Evolutionary conservation across 1,140 invertebrate genomes (phyloP).

Genomic region (Cotesia chilonis): DNA sequence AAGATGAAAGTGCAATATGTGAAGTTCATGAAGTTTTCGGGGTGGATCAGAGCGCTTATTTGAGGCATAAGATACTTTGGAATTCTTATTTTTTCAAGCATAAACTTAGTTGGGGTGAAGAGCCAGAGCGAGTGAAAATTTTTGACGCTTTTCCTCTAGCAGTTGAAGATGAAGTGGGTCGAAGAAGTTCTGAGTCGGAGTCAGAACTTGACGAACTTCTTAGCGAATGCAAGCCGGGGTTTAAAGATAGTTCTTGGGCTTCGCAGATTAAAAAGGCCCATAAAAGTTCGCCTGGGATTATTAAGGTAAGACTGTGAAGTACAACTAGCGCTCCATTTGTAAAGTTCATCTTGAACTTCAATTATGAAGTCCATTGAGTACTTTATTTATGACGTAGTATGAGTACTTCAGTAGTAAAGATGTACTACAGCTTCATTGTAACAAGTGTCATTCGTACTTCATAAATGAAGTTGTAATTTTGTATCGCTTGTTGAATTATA

Average conservation of each 20-base stretch:
- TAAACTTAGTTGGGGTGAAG: conserved; percentile 38
- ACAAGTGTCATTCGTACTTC: no score
- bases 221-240: conserved; percentile 50
- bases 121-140: conserved; percentile 49
- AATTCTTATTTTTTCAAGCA: conserved; percentile 53
- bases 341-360: neutral
- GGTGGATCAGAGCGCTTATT: conserved; percentile 45
- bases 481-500: no score
- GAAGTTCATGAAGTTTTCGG: conserved; percentile 37
- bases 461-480: no score
- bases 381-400: no score
- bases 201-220: conserved; percentile 54
- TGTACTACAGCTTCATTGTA: no score
- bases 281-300: conserved; percentile 45
- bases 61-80: conserved; percentile 54
- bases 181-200: conserved; percentile 12
- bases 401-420: no score
- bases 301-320: conserved; percentile 48
- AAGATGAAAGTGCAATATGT: conserved; percentile 36
- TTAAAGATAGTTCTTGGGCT: conserved; percentile 58
- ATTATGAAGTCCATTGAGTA: no score
- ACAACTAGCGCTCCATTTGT: neutral
- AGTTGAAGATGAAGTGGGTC: conserved; percentile 24
- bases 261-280: conserved; percentile 54
- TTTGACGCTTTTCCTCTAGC: conserved; percentile 54